Conservation (phyloP, 2,888 invertebrate species). For the Platycheirus rosarum region DNA sequence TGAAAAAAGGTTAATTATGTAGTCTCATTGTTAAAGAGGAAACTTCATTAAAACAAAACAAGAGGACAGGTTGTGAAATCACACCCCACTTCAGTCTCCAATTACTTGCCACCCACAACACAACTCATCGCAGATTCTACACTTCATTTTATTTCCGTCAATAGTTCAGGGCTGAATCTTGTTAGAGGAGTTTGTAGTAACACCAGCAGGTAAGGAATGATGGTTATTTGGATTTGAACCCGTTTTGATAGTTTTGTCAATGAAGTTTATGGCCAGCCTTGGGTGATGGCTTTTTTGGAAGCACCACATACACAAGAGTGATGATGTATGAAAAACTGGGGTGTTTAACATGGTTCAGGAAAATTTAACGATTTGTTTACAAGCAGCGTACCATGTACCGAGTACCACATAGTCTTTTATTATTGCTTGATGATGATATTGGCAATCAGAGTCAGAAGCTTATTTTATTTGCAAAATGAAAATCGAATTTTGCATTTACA, state of each 20-base stretch:
- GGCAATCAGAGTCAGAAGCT: constrained; percentile 18
- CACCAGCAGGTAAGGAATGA: background rate
- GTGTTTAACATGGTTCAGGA: constrained; percentile 28
- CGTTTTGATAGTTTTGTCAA: constrained; percentile 65
- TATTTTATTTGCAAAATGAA: constrained; percentile 8
- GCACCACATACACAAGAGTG: constrained; percentile 9
- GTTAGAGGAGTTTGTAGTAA: constrained; percentile 20
- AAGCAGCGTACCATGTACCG: constrained; percentile 36
- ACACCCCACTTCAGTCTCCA: constrained; percentile 38
- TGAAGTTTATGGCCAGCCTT: constrained; percentile 70
- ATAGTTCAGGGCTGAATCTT: constrained; percentile 52
- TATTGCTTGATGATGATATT: constrained; percentile 18
- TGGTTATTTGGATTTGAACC: constrained; percentile 33
- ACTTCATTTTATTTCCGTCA: constrained; percentile 39
- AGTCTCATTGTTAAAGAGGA: constrained; percentile 31
- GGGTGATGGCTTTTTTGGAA: constrained; percentile 28
- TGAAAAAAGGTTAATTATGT: constrained; percentile 60
- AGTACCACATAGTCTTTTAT: constrained; percentile 22
- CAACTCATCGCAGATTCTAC: constrained; percentile 30
- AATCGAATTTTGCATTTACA: no score
- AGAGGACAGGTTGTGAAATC: constrained; percentile 30
- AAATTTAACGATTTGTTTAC: constrained; percentile 67
- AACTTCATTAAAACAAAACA: constrained; percentile 53
- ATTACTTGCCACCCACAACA: constrained; percentile 26
- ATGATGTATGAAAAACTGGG: constrained; percentile 21